phyloP scores from a whole-genome alignment of 1,140 invertebrate species.

The Colletes latitarsis region DNA sequence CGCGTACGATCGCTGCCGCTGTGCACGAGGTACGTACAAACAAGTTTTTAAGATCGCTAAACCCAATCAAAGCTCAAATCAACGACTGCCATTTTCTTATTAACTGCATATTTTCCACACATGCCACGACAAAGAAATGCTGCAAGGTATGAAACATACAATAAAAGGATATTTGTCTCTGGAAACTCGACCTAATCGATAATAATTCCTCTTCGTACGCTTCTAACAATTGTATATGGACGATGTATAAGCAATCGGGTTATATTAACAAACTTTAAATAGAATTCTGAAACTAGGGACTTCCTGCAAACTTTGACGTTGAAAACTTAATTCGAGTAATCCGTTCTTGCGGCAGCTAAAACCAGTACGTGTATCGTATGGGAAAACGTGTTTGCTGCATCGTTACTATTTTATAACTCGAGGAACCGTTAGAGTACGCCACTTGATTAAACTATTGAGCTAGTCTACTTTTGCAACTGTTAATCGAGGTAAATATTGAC shows the following conservation, averaged over 20 bases:
- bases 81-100: background rate
- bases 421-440: background rate
- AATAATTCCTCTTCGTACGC: too few species aligned
- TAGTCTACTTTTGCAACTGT: slow-evolving; percentile 10
- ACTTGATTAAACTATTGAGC: slow-evolving; percentile 2
- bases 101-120: slow-evolving; percentile 14
- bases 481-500: background rate
- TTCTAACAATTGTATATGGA: background rate
- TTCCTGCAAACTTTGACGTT: background rate
- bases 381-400: background rate
- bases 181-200: too few species aligned
- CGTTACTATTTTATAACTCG: background rate
- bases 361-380: background rate
- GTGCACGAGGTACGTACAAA: slow-evolving; percentile 60
- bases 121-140: background rate
- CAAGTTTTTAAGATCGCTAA: slow-evolving; percentile 14
- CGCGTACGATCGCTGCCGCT: slow-evolving; percentile 50
- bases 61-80: background rate
- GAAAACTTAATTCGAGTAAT: background rate
- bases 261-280: background rate
- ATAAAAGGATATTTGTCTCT: background rate
- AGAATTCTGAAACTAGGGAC: background rate
- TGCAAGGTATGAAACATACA: slow-evolving; percentile 23
- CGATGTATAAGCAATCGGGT: background rate
- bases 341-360: background rate